Evolutionary conservation across 1,140 invertebrate species (phyloP).

Genomic region (Drosophila tristis): DNA sequence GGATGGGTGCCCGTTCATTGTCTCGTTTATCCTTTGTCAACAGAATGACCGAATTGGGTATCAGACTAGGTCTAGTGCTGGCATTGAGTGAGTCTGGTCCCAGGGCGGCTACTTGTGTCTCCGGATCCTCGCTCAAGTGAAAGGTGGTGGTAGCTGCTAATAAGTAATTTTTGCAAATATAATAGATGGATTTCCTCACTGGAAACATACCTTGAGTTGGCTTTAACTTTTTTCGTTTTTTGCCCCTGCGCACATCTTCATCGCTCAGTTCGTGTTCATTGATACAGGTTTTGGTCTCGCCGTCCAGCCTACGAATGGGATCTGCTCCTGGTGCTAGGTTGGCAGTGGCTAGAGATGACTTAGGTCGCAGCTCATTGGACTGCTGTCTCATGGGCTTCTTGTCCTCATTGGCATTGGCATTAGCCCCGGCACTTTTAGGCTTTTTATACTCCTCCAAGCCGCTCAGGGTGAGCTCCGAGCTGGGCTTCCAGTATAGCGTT

Average conservation of each 20-base stretch:
- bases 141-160: conserved; percentile 75
- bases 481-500: conserved; percentile 82
- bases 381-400: conserved; percentile 64
- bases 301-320: conserved; percentile 23
- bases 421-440: conserved; percentile 70
- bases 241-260: conserved; percentile 72
- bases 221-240: conserved; percentile 79
- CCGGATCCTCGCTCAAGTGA: conserved; percentile 79
- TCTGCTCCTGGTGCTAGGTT: conserved; percentile 41
- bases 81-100: conserved; percentile 82
- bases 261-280: conserved; percentile 74
- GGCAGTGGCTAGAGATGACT: conserved; percentile 69
- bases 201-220: conserved; percentile 54
- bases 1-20: conserved; percentile 59
- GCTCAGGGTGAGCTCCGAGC: conserved; percentile 77
- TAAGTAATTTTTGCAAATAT: not conserved
- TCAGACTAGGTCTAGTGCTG: conserved; percentile 79
- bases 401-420: conserved; percentile 61
- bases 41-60: conserved; percentile 67
- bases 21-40: conserved; percentile 73
- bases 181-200: too few species aligned
- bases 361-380: conserved; percentile 71
- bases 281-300: conserved; percentile 71
- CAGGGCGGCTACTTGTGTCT: conserved; percentile 80
- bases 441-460: conserved; percentile 70